These are phyloP conservation scores for Unio pictorum DNA, from an alignment of 2,888 invertebrate species.

Conservation along the genomic window DNA sequence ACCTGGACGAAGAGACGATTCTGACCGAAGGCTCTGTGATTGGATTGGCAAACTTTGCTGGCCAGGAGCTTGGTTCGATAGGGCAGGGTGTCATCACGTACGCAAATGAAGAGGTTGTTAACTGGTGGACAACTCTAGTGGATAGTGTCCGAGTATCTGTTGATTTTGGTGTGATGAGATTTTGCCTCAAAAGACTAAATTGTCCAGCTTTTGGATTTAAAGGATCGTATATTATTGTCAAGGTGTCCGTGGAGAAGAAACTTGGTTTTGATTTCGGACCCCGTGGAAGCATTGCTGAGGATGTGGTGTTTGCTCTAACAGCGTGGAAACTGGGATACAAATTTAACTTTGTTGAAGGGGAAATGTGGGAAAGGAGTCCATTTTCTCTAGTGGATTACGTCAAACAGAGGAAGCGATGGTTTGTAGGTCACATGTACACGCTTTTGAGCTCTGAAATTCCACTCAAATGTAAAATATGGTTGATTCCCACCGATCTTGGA, in stretches of 20 bases:
- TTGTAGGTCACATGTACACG: slow-evolving; percentile 34
- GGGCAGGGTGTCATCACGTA: slow-evolving; percentile 41
- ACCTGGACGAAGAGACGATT: slow-evolving; percentile 40
- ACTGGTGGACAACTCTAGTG: slow-evolving; percentile 38
- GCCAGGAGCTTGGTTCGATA: slow-evolving; percentile 26
- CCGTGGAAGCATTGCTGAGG: slow-evolving; percentile 40
- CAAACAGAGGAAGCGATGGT: slow-evolving; percentile 39
- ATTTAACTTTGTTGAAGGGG: slow-evolving; percentile 39
- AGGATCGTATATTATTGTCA: slow-evolving; percentile 38
- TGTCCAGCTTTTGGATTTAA: slow-evolving; percentile 40
- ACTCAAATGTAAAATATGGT: slow-evolving; percentile 32
- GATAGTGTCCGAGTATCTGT: slow-evolving; percentile 40
- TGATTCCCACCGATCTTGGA: slow-evolving; percentile 36
- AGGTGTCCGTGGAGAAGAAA: slow-evolving; percentile 31
- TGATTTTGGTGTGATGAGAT: slow-evolving; percentile 39
- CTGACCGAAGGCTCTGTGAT: slow-evolving; percentile 32
- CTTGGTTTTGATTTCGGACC: slow-evolving; percentile 45
- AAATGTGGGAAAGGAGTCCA: slow-evolving; percentile 42
- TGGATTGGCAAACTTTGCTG: slow-evolving; percentile 37
- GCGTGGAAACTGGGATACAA: slow-evolving; percentile 35
- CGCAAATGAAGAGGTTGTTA: slow-evolving; percentile 39
- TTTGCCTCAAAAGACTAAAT: slow-evolving; percentile 26
- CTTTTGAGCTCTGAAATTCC: slow-evolving; percentile 33
- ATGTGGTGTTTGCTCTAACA: slow-evolving; percentile 34
- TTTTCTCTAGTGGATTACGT: slow-evolving; percentile 35